A percentile compares a stretch with the other conserved stretches of the same genome.
phyloP scores from a whole-genome alignment of 2,797 vertebrate genomes.

The Sebastiscus albofasciatus region DNA sequence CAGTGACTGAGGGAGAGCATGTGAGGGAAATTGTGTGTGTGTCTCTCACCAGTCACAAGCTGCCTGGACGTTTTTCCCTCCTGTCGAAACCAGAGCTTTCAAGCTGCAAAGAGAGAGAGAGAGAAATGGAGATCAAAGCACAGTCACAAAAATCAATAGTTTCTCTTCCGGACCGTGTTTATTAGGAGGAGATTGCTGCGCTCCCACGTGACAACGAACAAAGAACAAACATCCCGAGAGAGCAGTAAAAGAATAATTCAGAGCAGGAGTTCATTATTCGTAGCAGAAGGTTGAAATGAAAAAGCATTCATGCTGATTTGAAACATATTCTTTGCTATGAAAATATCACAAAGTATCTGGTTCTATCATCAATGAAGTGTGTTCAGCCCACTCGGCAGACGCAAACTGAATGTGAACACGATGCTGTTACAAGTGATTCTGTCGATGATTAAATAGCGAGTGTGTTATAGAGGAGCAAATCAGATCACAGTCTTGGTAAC shows the following conservation, averaged over 20 bases:
- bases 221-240: slow-evolving; percentile 39
- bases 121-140: slow-evolving; percentile 67
- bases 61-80: slow-evolving; percentile 96
- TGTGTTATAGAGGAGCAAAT: not conserved
- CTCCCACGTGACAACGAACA: slow-evolving; percentile 46
- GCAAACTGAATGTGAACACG: not conserved
- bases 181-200: slow-evolving; percentile 52
- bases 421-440: not conserved
- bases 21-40: not conserved
- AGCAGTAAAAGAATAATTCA: slow-evolving; percentile 32
- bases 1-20: not conserved
- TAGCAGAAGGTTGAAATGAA: slow-evolving; percentile 2
- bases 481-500: slow-evolving; percentile 12
- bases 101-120: slow-evolving; percentile 82
- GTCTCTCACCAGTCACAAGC: slow-evolving; percentile 97
- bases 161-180: slow-evolving; percentile 69
- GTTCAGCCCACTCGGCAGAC: not conserved
- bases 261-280: slow-evolving; percentile 34
- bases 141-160: slow-evolving; percentile 77
- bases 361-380: not conserved
- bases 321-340: slow-evolving; percentile 11
- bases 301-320: not conserved
- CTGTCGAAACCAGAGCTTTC: slow-evolving; percentile 96
- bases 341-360: not conserved
- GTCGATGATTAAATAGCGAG: slow-evolving; percentile 3